These are phyloP conservation scores for Stegostoma tigrinum DNA, from an alignment of 2,113 vertebrate genomes.

Conservation along the genomic window DNA sequence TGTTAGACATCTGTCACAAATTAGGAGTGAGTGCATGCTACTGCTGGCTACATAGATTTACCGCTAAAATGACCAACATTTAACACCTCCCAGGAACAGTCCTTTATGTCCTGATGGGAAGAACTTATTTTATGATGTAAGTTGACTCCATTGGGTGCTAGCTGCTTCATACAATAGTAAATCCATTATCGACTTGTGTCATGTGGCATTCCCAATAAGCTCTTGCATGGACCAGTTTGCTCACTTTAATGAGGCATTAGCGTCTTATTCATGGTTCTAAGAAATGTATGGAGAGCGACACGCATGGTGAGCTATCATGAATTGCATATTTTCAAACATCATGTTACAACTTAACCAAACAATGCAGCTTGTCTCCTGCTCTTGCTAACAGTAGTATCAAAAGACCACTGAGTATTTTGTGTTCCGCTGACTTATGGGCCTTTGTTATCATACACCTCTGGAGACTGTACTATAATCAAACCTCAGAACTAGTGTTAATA, in stretches of 20 bases:
- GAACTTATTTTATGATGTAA: no score
- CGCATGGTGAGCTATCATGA: not conserved
- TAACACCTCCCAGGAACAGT: no score
- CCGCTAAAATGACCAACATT: no score
- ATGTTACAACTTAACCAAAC: not conserved
- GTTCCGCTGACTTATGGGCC: not conserved
- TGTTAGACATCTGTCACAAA: no score
- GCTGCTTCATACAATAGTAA: no score
- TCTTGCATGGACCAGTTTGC: not conserved
- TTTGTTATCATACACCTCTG: not conserved
- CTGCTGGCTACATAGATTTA: no score
- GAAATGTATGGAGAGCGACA: not conserved
- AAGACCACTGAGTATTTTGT: not conserved
- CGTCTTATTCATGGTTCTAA: not conserved
- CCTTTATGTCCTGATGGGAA: no score
- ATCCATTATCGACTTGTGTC: not conserved
- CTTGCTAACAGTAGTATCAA: not conserved
- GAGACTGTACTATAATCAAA: not conserved
- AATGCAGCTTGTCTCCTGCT: not conserved
- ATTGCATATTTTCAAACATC: not conserved
- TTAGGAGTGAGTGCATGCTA: no score
- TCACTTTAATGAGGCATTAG: not conserved
- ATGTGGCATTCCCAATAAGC: not conserved
- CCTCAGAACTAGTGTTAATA: not conserved
- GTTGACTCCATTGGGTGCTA: no score